Conservation (phyloP, 2,888 invertebrate genomes). For the Barypeithes pellucidus region DNA sequence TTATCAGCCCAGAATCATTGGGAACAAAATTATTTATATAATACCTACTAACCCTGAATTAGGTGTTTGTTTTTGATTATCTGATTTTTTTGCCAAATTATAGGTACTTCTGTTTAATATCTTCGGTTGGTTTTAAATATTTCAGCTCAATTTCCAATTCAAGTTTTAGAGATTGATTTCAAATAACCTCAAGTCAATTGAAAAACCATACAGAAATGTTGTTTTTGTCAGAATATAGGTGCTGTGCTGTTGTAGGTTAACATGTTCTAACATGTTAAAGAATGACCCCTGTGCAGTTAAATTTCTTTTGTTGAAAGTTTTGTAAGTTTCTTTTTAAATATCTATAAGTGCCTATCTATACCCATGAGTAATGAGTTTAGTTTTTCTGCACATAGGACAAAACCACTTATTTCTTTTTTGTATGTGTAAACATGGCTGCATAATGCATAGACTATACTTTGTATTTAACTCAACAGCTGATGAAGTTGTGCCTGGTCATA, state of each 20-base stretch:
- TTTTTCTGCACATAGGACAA: too few species aligned
- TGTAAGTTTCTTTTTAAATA: background rate
- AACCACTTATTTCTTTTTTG: too few species aligned
- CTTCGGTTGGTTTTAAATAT: background rate
- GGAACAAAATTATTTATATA: constrained; percentile 31
- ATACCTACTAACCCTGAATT: constrained; percentile 17
- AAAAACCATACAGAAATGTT: background rate
- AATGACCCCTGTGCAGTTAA: background rate
- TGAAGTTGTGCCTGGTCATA: background rate
- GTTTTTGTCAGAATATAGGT: background rate
- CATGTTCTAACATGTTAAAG: background rate
- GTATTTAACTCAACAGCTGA: constrained; percentile 18
- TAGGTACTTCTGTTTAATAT: background rate
- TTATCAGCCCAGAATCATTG: constrained; percentile 28
- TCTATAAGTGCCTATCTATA: too few species aligned
- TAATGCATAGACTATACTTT: background rate
- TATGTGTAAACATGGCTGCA: constrained; percentile 24
- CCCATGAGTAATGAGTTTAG: too few species aligned
- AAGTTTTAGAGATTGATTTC: background rate
- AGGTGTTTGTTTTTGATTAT: constrained; percentile 12
- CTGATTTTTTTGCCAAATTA: constrained; percentile 5
- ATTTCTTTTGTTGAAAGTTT: background rate
- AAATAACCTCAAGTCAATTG: background rate
- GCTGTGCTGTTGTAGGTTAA: background rate
- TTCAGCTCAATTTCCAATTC: background rate